A percentile compares a stretch with the other conserved stretches of the same genome.
These are phyloP conservation scores for Drosophila eohydei DNA, from an alignment of 2,888 invertebrate genomes.

Conservation along the genomic window DNA sequence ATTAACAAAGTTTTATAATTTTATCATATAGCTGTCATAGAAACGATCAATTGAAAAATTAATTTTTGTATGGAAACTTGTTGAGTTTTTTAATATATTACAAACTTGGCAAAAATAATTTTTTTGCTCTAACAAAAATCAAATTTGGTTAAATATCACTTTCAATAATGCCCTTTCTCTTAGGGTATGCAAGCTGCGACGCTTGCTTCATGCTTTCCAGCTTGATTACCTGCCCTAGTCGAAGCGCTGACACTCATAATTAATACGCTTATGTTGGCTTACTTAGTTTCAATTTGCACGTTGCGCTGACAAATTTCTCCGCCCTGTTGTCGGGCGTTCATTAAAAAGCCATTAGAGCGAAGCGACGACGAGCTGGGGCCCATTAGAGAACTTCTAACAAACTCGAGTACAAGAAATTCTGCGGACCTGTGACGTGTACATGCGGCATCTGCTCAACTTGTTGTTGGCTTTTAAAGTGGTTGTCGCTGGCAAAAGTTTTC, in stretches of 20 bases:
- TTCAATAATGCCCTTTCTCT: not conserved
- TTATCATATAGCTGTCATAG: not conserved
- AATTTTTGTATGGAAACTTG: not conserved
- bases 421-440: constrained; percentile 19
- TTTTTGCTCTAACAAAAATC: fast-evolving
- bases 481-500: constrained; percentile 33
- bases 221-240: constrained; percentile 5
- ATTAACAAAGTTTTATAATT: not conserved
- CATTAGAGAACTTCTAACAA: constrained; percentile 35
- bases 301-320: constrained; percentile 65
- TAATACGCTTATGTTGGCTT: constrained; percentile 75
- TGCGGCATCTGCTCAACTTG: constrained; percentile 34
- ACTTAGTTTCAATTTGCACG: constrained; percentile 70
- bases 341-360: constrained; percentile 75
- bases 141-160: not conserved
- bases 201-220: not conserved
- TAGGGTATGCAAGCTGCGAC: not conserved
- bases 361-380: not conserved
- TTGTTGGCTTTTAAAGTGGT: constrained; percentile 1
- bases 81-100: not conserved
- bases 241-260: constrained; percentile 70
- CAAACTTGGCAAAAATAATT: not conserved
- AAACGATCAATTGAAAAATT: not conserved
- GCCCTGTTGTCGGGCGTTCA: constrained; percentile 50
- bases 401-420: constrained; percentile 22